Conservation (phyloP, 2,888 invertebrate species). For the Galerucella calmariensis region DNA sequence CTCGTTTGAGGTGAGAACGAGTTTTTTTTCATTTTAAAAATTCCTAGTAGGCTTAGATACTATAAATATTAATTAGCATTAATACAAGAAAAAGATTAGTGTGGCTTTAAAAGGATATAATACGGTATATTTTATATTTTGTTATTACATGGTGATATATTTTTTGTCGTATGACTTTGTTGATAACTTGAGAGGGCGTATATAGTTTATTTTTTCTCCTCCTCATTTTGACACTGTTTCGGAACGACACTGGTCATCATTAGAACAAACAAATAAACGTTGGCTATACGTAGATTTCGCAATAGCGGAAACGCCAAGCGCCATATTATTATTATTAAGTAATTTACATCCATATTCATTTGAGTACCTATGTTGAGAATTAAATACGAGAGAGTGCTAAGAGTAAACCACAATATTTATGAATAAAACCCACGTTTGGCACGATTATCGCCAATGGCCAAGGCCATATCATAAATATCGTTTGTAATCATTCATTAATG, state of each 20-base stretch:
- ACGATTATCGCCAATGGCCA: conserved; percentile 37
- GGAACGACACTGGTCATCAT: no score
- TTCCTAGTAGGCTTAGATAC: background rate
- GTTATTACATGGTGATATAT: no score
- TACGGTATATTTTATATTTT: background rate
- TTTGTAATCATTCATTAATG: conserved; percentile 32
- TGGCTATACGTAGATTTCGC: background rate
- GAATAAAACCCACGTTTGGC: conserved; percentile 42
- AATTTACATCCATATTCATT: conserved; percentile 11
- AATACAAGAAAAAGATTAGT: background rate
- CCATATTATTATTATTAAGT: conserved; percentile 22
- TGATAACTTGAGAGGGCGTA: no score
- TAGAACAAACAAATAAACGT: background rate
- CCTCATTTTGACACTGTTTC: no score
- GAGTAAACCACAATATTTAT: conserved; percentile 38
- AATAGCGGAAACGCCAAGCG: conserved; percentile 23
- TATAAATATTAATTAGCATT: conserved; percentile 11
- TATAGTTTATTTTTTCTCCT: no score
- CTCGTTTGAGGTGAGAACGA: conserved; percentile 8
- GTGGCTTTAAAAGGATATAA: background rate
- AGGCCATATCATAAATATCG: conserved; percentile 40
- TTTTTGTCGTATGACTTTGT: no score
- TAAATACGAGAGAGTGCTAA: conserved; percentile 23
- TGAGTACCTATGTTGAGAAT: background rate
- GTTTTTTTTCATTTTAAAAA: conserved; percentile 16